Evolutionary conservation across 2,888 invertebrate species (phyloP), one percentile per base, ranked within the genome.

Genomic region (Mythimna pallens): DNA sequence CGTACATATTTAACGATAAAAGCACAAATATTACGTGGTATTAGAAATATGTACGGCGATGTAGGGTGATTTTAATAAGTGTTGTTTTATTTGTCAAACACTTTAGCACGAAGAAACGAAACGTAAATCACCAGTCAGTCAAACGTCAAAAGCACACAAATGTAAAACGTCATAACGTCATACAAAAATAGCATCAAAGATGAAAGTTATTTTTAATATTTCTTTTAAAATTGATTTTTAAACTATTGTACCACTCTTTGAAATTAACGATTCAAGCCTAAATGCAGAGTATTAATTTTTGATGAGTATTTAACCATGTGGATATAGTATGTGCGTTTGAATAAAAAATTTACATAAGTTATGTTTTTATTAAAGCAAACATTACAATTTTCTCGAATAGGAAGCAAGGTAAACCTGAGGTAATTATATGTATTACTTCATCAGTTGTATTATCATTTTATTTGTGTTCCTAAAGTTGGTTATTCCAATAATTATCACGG

Each of bases 131-230:
- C 9, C 76, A 67, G 75, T 74, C 80, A 71, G 70, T 68, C 67
- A 85, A 83, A 86, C 76, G 83, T 87, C 87, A 87, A 84, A 84
- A 73, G 80, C 70, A 47, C 47, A 70, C 75, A 74, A 86, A 76
- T 76, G 61, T 76, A 75, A 83, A 87, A 87, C 88, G 87, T 87
- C 89, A 88, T 87, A 90, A 58, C 89, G 90, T 91, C 91, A 91
- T 91, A 83, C 81, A 91, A 93, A 95, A 96, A 95, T 95, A 96
- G 95, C 87, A 92, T 92, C 91, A 91, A 92, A 93, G 92, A 95
- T 94, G 95, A 94, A 93, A 95, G 96, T 95, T 95, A 96, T 94
- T 95, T 95, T 91, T 95, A 94, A 90, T 93, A 91, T 89, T 92
- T 89, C 86, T 78, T 89, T 85, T 88, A 86, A 90, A 91, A 88